Evolutionary conservation across 2,888 invertebrate genomes (phyloP), one percentile per base, ranked within the genome.

Genomic region (Lasioglossum vierecki): DNA sequence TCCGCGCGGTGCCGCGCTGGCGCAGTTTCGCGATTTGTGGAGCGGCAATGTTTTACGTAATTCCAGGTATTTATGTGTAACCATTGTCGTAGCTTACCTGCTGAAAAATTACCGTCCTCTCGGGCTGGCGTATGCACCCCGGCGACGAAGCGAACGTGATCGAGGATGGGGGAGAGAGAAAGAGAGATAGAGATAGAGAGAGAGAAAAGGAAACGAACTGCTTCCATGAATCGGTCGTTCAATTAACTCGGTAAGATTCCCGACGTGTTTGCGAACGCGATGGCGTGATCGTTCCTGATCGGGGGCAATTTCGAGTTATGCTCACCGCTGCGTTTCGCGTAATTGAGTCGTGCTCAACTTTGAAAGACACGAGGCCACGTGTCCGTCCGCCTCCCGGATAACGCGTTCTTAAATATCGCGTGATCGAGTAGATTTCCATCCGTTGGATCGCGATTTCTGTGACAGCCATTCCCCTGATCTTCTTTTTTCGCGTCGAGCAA

Each of bases 381-480:
- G 88, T 83, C 80, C 70, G 60, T 90, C 79, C 75, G 71, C 26
- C 70, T 39, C 76, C n/a, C 63, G 79, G 79, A 82, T 85, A 89
- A 86, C 85, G 44, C 84, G 89, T 76, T 72, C 73, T 74, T 76
- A 79, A 83, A 87, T 83, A 85, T 88, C 85, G 90, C 90, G 90
- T 90, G 89, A 76, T 63, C n/a, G 39, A 49, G n/a, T 11, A 30
- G 57, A 79, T 82, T 85, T 83, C 35, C 71, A 73, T 77, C 41
- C 53, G 66, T 70, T 73, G 76, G 39, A 75, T 63, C 60, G 39
- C 66, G 73, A 82, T 76, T 73, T 72, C 77, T 68, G n/a, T n/a
- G 60, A 71, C 49, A 76, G 70, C 4, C 35, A 35, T 66, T 63
- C n/a, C 22, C 15, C 22, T 41, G 18, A 74, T 70, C 77, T 60